Base-by-base conservation (phyloP, 2,888 invertebrate genomes). In the Notodonta ziczac region DNA sequence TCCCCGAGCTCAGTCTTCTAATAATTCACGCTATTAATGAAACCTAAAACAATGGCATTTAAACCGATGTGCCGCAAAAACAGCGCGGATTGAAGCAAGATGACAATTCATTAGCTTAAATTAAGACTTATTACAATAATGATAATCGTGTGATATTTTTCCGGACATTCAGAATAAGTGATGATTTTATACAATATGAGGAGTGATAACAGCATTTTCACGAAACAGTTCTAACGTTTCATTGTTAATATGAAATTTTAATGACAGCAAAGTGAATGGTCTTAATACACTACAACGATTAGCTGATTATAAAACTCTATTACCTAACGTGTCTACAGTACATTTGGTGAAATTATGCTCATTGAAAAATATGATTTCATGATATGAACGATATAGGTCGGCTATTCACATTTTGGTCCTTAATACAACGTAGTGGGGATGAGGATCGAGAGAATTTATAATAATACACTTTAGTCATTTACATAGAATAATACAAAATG, bases 1-100 rank as follows among this genome's bases (percentile, higher is more conserved):
- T 85, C 85, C 93, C 93, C 93, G 81, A 74, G 69, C 80, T 91
- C 90, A 90, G 91, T 91, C 91, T 89, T 88, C 80, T 78, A 81
- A 84, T 65, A 79, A 69, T 57, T 39, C 61, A 67, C 24, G 7
- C 44, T 60, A 35, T 16, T 52, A 67, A 58, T 70, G 64, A 64
- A 70, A 65, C 35, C 58, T 55, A 58, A 53, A 56, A 50, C 9
- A 5, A 52, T 4, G 35, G 32, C 24, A 52, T 35, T 52, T 32
- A 16, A 7, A 48, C 16, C 14, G 4, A 50, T 0, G 50, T 58
- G 35, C 42, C 55, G 50, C 65, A 61, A 62, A 52, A 62, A 74
- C 74, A 74, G 74, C 64, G 46, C 66, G 65, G 67, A 68, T n/a
- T 62, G 64, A 60, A 70, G 71, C 73, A 60, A 67, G 63, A 50